Percentiles rank a stretch among this genome's conserved stretches.
phyloP scores from a whole-genome alignment of 2,888 invertebrate genomes.

The Phalangium opilio region DNA sequence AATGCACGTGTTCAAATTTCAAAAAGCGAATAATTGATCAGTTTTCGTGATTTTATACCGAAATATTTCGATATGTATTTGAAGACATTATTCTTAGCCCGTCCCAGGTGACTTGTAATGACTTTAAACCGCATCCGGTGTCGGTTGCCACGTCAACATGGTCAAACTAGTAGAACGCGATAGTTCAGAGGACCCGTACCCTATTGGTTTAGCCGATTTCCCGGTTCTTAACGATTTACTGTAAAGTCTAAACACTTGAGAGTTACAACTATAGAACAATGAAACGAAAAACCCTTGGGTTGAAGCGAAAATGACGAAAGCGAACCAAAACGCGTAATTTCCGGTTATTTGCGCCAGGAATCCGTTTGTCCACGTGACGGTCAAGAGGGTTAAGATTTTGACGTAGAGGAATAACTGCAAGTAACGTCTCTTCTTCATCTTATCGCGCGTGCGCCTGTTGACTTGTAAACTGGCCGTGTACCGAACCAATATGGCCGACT shows the following conservation, averaged over 20 bases:
- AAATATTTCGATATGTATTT: too few relatives aligned
- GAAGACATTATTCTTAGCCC: too few relatives aligned
- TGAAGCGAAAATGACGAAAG: conserved; percentile 30
- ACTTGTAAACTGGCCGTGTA: conserved; percentile 43
- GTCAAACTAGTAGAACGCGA: conserved; percentile 24
- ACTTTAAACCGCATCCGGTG: conserved; percentile 6
- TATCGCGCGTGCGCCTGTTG: conserved; percentile 38
- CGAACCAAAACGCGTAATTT: conserved; percentile 26
- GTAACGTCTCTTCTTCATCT: conserved; percentile 42
- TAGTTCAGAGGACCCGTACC: conserved; percentile 20
- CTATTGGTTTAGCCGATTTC: conserved; percentile 18
- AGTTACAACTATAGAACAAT: conserved; percentile 46
- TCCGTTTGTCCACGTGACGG: conserved; percentile 34
- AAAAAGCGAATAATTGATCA: too few relatives aligned
- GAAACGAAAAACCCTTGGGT: conserved; percentile 45
- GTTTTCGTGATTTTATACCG: too few relatives aligned
- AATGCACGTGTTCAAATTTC: too few relatives aligned
- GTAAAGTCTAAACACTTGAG: conserved; percentile 31
- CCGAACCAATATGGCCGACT: conserved; percentile 42
- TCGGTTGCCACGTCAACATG: conserved; percentile 24
- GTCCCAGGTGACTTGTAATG: not conserved
- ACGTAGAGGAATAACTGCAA: conserved; percentile 44
- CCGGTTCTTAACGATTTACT: conserved; percentile 12
- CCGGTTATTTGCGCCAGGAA: conserved; percentile 26
- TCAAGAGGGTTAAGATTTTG: conserved; percentile 39